A percentile compares a stretch with the other conserved stretches of the same genome.
These are phyloP conservation scores for Zelleria hepariella DNA, from an alignment of 2,888 invertebrate genomes.

Conservation along the genomic window DNA sequence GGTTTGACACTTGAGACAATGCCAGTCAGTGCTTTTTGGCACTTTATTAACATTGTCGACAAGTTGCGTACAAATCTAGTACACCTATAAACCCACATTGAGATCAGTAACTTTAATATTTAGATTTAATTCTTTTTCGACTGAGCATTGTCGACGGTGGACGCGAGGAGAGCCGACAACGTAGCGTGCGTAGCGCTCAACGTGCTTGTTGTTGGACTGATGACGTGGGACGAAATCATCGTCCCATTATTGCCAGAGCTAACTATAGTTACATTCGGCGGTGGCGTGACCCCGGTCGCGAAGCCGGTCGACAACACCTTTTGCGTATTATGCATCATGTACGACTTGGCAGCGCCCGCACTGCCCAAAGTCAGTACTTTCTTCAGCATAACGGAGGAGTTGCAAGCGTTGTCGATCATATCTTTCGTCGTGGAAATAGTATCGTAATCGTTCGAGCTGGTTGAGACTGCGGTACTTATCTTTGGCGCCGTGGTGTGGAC, in stretches of 20 bases:
- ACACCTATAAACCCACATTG: not conserved
- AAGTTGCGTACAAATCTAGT: too few species aligned
- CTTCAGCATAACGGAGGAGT: constrained; percentile 66
- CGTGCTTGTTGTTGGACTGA: constrained; percentile 49
- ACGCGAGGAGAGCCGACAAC: constrained; percentile 54
- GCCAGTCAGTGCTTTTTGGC: too few species aligned
- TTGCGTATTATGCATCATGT: constrained; percentile 67
- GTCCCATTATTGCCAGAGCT: constrained; percentile 36
- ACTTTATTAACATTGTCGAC: too few species aligned
- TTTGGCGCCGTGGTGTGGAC: constrained; percentile 48
- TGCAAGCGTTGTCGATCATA: constrained; percentile 66
- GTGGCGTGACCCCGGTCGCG: constrained; percentile 55
- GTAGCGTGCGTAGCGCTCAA: constrained; percentile 66
- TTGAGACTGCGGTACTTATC: constrained; percentile 38
- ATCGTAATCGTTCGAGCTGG: constrained; percentile 47
- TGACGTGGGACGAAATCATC: constrained; percentile 29
- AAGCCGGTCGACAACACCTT: constrained; percentile 62
- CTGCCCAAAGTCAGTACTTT: constrained; percentile 65
- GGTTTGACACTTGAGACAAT: too few species aligned
- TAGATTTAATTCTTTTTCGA: constrained; percentile 14
- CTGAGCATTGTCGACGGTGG: constrained; percentile 32
- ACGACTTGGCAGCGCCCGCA: constrained; percentile 56
- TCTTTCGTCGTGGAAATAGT: constrained; percentile 62
- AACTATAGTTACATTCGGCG: constrained; percentile 64
- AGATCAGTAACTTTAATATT: not conserved